A percentile compares a stretch with the other conserved stretches of the same genome.
Evolutionary conservation across 2,797 vertebrate genomes (phyloP).

Genomic region (Phrynocephalus guinanensis): DNA sequence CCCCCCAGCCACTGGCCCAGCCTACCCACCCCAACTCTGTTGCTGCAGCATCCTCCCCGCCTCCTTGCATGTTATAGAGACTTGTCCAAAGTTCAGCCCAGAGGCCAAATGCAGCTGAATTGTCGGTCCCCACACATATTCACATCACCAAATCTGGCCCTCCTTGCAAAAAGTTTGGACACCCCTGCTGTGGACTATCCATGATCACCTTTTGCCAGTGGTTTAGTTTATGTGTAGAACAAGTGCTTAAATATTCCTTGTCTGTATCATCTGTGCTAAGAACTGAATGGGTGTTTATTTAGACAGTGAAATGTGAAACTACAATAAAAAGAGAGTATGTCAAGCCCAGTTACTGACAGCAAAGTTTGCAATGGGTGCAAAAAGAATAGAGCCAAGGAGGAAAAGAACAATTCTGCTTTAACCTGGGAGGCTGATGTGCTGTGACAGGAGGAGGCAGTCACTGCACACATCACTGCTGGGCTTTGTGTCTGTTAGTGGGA

Average conservation of each 20-base stretch:
- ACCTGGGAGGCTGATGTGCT: constrained; percentile 78
- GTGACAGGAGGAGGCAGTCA: constrained; percentile 84
- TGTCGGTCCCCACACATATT: no score
- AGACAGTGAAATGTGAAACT: constrained; percentile 65
- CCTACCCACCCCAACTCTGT: no score
- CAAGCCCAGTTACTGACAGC: constrained; percentile 83
- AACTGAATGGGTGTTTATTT: constrained; percentile 64
- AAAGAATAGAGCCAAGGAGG: constrained; percentile 68
- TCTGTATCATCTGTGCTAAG: constrained; percentile 70
- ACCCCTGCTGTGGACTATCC: constrained; percentile 11
- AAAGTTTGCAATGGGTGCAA: constrained; percentile 70
- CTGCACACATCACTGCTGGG: constrained; percentile 60
- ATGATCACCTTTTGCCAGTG: constrained; percentile 74
- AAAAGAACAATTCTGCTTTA: constrained; percentile 69
- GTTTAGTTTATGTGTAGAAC: constrained; percentile 70
- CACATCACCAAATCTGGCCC: no score
- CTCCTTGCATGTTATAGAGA: no score
- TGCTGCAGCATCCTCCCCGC: no score
- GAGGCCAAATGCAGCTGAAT: no score
- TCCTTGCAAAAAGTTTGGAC: no score
- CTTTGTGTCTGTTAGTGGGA: constrained; percentile 66
- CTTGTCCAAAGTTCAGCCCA: no score
- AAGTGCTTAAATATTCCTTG: constrained; percentile 72
- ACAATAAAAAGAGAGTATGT: constrained; percentile 54
- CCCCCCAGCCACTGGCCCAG: no score